Conservation (phyloP, 1,140 invertebrate genomes). For the Tetramorium parvispinum region DNA sequence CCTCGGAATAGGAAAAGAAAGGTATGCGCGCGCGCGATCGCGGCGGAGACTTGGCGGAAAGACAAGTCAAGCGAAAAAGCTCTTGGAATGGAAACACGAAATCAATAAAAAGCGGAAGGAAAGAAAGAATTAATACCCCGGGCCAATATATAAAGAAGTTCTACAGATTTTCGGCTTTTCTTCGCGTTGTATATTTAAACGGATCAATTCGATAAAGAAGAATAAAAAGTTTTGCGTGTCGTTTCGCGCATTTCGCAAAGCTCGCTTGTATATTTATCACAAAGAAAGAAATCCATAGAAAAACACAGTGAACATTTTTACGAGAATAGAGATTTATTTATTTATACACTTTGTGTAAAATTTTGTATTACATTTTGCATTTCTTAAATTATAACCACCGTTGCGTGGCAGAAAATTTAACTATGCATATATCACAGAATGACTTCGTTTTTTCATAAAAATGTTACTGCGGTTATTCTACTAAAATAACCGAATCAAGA, state of each 20-base stretch:
- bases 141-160: not conserved
- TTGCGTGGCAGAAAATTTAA: not conserved
- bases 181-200: not conserved
- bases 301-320: conserved; percentile 1
- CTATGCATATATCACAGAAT: not conserved
- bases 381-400: not conserved
- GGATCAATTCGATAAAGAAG: not conserved
- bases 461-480: not conserved
- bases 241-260: conserved; percentile 38
- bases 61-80: not conserved
- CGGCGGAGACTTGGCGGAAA: not conserved
- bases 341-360: not conserved
- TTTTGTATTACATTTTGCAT: not conserved
- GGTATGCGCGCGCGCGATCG: not conserved
- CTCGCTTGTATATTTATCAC: conserved; percentile 15
- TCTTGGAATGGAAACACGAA: not conserved
- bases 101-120: not conserved
- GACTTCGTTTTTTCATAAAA: not conserved
- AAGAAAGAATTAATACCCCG: not conserved
- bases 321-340: not conserved
- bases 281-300: conserved; percentile 30
- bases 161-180: not conserved
- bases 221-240: not conserved
- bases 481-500: not conserved
- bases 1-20: conserved; percentile 12